Base-by-base conservation (phyloP, 2,113 vertebrate genomes). In the Oryzias celebensis region DNA sequence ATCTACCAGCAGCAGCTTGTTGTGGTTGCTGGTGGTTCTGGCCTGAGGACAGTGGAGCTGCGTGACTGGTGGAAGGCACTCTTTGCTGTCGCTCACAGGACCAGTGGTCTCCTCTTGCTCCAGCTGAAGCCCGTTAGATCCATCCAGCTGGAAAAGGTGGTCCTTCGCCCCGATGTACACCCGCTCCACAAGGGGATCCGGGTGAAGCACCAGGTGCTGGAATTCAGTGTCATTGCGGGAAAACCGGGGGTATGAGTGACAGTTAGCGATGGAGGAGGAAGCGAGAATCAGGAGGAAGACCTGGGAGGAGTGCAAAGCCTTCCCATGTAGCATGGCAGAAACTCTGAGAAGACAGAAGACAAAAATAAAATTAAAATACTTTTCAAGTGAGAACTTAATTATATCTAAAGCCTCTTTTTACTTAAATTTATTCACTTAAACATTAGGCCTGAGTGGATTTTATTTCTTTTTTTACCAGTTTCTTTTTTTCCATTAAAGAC, bases 121-220 rank as follows among this genome's bases (percentile, higher is more conserved):
- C 71, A 95, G 68, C 31, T 82, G 83, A 20, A 99, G 90, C 57
- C 90, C 91, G 10, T 86, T 82, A 28, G 78, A 63, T 1, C 94
- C 91, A 10, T 91, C 93, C 84, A 99, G 90, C 85, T 98, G 96
- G 86, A 95, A 99, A 43, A 99, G 92, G 87, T 89, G 94, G 85
- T 99, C 94, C 70, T 89, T 94, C 58, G 95, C 96, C 4, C 96
- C 97, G 52, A 99, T 67, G 36, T 97, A 98, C 55, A 98, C 90
- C 3, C 92, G 94, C 31, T 93, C 96, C 0, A 94, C 89, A 7
- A 85, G 67, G 49, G 92, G 91, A 78, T 98, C 93, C 50, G 92
- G 92, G 82, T 98, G 96, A 81, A 94, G 93, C 2, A 90, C 94
- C 78, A 98, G 88, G 83, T 98, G 96, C 68, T 97, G 94, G 78